These are phyloP conservation scores for Glaucopsyche alexis DNA, from an alignment of 2,888 invertebrate genomes.

Conservation along the genomic window DNA sequence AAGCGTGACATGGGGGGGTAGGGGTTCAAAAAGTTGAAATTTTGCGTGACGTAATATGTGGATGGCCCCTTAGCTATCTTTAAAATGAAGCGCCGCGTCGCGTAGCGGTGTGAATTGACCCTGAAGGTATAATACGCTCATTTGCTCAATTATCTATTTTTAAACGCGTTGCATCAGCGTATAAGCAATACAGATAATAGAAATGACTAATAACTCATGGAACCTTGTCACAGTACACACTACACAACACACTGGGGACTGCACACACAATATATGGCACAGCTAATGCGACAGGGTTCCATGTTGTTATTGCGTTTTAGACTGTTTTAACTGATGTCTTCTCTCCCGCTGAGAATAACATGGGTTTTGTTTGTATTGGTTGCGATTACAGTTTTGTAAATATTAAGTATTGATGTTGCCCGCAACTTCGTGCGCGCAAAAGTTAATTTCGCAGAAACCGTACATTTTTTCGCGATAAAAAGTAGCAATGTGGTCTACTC, in stretches of 20 bases:
- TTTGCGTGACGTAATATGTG: too few species aligned
- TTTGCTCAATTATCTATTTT: slow-evolving; percentile 12
- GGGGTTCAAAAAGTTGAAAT: too few species aligned
- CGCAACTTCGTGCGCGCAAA: too few species aligned
- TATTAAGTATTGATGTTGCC: too few species aligned
- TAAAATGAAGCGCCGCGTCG: too few species aligned
- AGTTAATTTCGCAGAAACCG: too few species aligned
- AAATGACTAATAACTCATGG: slow-evolving; percentile 41
- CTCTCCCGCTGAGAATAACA: slow-evolving; percentile 58
- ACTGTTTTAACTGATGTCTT: slow-evolving; percentile 37
- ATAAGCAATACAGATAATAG: not conserved
- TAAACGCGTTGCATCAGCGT: slow-evolving; percentile 6
- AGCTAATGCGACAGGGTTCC: slow-evolving; percentile 47
- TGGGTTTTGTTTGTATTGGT: slow-evolving; percentile 11
- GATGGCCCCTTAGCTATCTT: too few species aligned
- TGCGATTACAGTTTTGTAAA: not conserved
- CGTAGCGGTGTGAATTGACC: too few species aligned
- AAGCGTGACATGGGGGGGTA: too few species aligned
- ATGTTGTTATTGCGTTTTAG: slow-evolving; percentile 46
- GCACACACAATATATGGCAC: slow-evolving; percentile 27
- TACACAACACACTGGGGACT: slow-evolving; percentile 31
- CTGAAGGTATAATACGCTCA: not conserved
- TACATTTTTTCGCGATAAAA: too few species aligned
- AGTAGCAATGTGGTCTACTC: too few species aligned
- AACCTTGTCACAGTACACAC: slow-evolving; percentile 42